A percentile compares a stretch with the other conserved stretches of the same genome.
Evolutionary conservation across 2,888 invertebrate genomes (phyloP).

Genomic region (Conchocele bisecta): DNA sequence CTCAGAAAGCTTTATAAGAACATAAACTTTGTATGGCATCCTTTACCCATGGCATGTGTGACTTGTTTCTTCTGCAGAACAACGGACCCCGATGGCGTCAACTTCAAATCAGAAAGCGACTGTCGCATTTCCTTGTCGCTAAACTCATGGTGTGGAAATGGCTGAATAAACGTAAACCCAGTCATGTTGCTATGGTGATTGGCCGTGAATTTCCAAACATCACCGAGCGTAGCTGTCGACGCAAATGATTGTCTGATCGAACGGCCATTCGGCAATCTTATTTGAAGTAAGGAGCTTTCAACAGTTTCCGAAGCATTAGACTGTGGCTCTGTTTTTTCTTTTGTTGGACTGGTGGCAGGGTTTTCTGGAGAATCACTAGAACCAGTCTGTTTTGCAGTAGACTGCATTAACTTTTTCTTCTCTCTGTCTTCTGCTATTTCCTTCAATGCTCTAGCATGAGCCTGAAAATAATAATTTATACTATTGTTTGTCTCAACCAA

Average conservation of each 20-base stretch:
- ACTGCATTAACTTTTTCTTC: constrained; percentile 55
- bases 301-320: too few species aligned
- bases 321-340: too few species aligned
- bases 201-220: constrained; percentile 69
- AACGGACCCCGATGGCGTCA: constrained; percentile 78
- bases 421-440: constrained; percentile 78
- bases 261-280: constrained; percentile 75
- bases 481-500: too few species aligned
- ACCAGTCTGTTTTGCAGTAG: too few species aligned
- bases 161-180: constrained; percentile 64
- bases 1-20: too few species aligned
- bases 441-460: constrained; percentile 72
- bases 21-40: too few species aligned
- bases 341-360: too few species aligned
- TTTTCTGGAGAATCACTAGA: too few species aligned
- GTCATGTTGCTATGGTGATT: constrained; percentile 9
- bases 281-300: too few species aligned
- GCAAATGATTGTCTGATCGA: constrained; percentile 68
- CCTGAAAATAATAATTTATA: constrained; percentile 58
- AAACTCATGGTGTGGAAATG: constrained; percentile 79
- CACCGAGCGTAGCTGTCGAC: constrained; percentile 56
- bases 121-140: constrained; percentile 63
- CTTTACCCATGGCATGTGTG: constrained; percentile 9
- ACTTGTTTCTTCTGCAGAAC: constrained; percentile 72
- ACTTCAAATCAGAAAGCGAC: constrained; percentile 69